Percentiles rank a stretch among this genome's conserved stretches.
phyloP scores from a whole-genome alignment of 2,113 vertebrate genomes.

The Andinoacara biseriatus region DNA sequence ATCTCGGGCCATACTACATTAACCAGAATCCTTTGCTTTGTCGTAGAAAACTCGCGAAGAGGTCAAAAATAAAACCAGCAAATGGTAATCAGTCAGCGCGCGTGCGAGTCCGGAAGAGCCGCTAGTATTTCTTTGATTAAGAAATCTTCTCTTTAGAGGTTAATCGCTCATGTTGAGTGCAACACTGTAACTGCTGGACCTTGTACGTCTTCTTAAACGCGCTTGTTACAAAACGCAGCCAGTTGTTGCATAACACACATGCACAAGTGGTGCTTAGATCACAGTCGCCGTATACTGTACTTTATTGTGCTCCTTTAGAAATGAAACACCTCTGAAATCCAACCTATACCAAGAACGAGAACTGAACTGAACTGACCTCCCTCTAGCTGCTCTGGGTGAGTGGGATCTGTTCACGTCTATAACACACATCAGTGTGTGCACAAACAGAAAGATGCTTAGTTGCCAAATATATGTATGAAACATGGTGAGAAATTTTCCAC shows the following conservation, averaged over 20 bases:
- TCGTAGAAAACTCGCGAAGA: neutral
- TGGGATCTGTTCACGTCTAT: neutral
- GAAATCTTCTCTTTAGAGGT: rapidly evolving
- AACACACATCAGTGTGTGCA: neutral
- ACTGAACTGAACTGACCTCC: neutral
- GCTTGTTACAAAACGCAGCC: neutral
- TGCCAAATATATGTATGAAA: neutral
- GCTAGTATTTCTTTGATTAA: neutral
- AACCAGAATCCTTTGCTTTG: constrained; percentile 13
- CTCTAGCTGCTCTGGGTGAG: neutral
- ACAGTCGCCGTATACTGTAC: neutral
- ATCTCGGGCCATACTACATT: neutral
- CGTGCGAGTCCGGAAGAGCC: neutral
- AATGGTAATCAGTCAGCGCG: neutral
- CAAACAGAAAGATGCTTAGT: neutral
- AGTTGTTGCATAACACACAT: constrained; percentile 20
- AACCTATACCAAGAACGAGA: neutral
- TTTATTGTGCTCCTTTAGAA: too few species aligned
- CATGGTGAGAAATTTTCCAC: neutral
- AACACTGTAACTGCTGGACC: rapidly evolving
- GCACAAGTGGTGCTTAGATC: neutral
- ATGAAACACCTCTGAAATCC: neutral
- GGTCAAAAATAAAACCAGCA: constrained; percentile 48
- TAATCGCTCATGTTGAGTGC: neutral
- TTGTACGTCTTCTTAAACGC: neutral